Evolutionary conservation across 2,888 invertebrate species (phyloP).

Genomic region (Opisthograptis luteolata): DNA sequence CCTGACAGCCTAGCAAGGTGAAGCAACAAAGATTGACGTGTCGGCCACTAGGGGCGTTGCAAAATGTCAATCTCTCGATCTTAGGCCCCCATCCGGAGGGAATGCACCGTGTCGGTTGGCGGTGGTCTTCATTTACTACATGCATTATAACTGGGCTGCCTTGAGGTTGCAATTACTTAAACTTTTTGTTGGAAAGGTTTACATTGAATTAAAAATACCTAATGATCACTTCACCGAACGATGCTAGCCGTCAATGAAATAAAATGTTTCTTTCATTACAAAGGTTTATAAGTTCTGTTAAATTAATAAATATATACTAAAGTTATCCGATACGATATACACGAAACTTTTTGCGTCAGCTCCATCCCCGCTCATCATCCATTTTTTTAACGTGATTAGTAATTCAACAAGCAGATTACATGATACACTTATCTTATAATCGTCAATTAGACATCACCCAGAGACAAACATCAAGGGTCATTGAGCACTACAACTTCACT

Average conservation of each 20-base stretch:
- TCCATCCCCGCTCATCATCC: too few species aligned
- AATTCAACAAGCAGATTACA: not conserved
- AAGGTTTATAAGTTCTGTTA: too few species aligned
- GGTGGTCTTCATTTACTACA: constrained; percentile 21
- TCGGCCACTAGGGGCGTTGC: constrained; percentile 56
- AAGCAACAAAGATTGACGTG: constrained; percentile 76
- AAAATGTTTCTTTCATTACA: too few species aligned
- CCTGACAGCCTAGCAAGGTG: constrained; percentile 50
- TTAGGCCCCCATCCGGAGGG: constrained; percentile 63
- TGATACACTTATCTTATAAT: constrained; percentile 3
- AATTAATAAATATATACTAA: not conserved
- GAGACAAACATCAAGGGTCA: constrained; percentile 25
- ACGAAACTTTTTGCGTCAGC: too few species aligned
- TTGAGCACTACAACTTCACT: constrained; percentile 17
- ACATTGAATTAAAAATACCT: too few species aligned
- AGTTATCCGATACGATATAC: too few species aligned
- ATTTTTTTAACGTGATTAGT: too few species aligned
- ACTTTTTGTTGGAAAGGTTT: not conserved
- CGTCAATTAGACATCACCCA: constrained; percentile 2
- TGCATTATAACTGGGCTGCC: constrained; percentile 32
- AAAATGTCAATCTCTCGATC: constrained; percentile 74
- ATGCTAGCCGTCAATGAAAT: too few species aligned
- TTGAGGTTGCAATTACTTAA: not conserved
- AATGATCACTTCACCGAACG: too few species aligned
- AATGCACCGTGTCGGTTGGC: constrained; percentile 46